Evolutionary conservation across 37 sponge, comb jelly and placozoan genomes (phyloP).

Genomic region (Aphrocallistes beatrix): DNA sequence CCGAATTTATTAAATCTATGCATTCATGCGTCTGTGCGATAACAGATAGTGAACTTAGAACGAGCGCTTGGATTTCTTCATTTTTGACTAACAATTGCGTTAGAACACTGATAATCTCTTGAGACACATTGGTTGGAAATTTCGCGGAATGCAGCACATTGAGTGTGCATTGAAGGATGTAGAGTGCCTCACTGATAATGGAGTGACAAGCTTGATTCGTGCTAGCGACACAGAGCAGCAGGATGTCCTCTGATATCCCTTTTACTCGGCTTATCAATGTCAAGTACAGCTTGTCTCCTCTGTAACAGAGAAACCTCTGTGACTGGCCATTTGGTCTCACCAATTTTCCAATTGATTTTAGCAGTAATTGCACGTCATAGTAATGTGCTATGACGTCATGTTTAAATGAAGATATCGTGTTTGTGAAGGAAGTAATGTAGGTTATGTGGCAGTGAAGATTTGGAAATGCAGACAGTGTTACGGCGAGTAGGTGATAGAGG

Average conservation of each 20-base stretch:
- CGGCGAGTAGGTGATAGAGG: not conserved
- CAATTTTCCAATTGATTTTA: not conserved
- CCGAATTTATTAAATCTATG: not conserved
- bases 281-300: not conserved
- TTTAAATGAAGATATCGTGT: not conserved
- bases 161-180: not conserved
- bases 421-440: not conserved
- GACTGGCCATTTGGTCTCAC: not conserved
- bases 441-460: not conserved
- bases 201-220: not conserved
- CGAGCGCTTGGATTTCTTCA: not conserved
- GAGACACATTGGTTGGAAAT: not conserved
- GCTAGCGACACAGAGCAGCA: not conserved
- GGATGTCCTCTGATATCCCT: not conserved
- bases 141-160: slow-evolving; percentile 16
- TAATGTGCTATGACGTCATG: slow-evolving; percentile 3
- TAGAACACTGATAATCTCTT: not conserved
- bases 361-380: not conserved
- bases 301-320: not conserved
- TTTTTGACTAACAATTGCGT: not conserved
- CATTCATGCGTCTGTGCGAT: not conserved
- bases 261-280: not conserved
- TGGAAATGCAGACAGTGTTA: not conserved
- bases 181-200: not conserved
- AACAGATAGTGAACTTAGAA: not conserved